These are phyloP conservation scores for Pecten maximus DNA, from an alignment of 2,888 invertebrate species.

Conservation along the genomic window DNA sequence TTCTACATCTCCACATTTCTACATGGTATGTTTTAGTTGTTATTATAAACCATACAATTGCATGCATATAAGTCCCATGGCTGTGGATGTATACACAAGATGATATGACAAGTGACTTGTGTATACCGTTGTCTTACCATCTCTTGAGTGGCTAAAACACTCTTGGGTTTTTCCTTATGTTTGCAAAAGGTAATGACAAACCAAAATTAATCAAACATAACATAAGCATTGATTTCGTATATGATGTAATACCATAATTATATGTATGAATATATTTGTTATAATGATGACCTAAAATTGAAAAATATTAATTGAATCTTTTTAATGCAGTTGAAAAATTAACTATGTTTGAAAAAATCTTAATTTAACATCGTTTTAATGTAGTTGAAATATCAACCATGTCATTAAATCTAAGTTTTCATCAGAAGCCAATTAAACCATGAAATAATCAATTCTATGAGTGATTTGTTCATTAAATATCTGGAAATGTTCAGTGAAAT, in stretches of 20 bases:
- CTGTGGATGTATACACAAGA: neutral
- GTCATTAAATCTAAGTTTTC: neutral
- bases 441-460: neutral
- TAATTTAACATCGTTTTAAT: neutral
- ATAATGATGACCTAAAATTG: neutral
- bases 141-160: slow-evolving; percentile 55
- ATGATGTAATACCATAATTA: no score
- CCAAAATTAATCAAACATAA: slow-evolving; percentile 5
- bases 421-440: neutral
- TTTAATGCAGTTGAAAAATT: neutral
- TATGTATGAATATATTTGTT: no score
- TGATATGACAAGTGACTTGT: neutral
- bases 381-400: neutral
- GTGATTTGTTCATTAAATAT: neutral
- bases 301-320: neutral
- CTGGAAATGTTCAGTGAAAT: neutral
- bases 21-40: neutral
- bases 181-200: slow-evolving; percentile 31
- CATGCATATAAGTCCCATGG: neutral
- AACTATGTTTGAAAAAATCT: neutral
- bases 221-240: no score
- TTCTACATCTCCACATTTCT: neutral
- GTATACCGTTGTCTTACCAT: slow-evolving; percentile 57
- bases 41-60: neutral
- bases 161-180: slow-evolving; percentile 54